Percentiles rank a stretch among this genome's conserved stretches.
Evolutionary conservation across 2,888 invertebrate species (phyloP).

Genomic region (Margaritifera margaritifera): DNA sequence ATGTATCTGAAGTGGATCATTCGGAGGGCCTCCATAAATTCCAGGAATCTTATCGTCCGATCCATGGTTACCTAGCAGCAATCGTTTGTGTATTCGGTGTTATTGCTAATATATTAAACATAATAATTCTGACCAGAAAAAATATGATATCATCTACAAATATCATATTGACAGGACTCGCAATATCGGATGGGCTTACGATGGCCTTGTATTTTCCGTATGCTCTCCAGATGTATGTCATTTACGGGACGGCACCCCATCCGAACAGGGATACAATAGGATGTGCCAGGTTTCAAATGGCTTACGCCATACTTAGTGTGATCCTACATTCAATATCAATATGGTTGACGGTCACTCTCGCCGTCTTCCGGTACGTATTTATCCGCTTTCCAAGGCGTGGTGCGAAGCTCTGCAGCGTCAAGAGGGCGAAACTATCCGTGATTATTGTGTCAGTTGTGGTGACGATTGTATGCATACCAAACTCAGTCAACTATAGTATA

Average conservation of each 20-base stretch:
- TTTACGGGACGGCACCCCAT: conserved; percentile 51
- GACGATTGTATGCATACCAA: conserved; percentile 68
- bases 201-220: conserved; percentile 93
- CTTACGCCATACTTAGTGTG: conserved; percentile 92
- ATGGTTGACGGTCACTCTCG: conserved; percentile 92
- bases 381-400: conserved; percentile 81
- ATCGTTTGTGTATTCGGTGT: conserved; percentile 92
- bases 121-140: conserved; percentile 89
- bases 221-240: conserved; percentile 76
- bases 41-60: conserved; percentile 57
- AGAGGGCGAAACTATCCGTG: conserved; percentile 87
- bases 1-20: conserved; percentile 29
- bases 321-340: conserved; percentile 93
- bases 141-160: conserved; percentile 94
- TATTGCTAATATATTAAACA: conserved; percentile 91
- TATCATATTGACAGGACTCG: conserved; percentile 87
- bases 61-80: conserved; percentile 90
- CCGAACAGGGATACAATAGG: conserved; percentile 63
- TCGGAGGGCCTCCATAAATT: conserved; percentile 35
- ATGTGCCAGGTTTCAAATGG: conserved; percentile 73
- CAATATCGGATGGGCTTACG: conserved; percentile 91
- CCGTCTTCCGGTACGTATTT: conserved; percentile 88
- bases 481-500: conserved; percentile 76
- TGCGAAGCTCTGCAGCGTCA: conserved; percentile 87
- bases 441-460: conserved; percentile 73